phyloP scores from a whole-genome alignment of 1,140 invertebrate species.

The Drosophila nasuta region DNA sequence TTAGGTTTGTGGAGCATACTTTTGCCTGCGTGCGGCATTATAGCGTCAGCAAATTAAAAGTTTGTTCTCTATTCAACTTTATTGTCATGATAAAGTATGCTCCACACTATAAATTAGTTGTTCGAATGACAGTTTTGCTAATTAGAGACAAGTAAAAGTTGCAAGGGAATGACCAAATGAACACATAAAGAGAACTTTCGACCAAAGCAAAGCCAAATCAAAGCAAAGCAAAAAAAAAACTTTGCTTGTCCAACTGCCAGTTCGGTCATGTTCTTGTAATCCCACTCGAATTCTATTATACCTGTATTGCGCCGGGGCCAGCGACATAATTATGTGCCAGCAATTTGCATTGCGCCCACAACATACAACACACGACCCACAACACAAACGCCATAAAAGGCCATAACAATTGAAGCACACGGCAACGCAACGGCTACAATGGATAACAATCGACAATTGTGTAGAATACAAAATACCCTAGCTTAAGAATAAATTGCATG shows the following conservation, averaged over 20 bases:
- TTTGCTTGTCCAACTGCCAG: slow-evolving; percentile 18
- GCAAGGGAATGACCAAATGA: slow-evolving; percentile 27
- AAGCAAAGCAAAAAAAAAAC: slow-evolving; percentile 6
- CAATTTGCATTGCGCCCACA: slow-evolving; percentile 77
- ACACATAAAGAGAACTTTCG: slow-evolving; percentile 17
- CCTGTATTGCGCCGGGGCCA: slow-evolving; percentile 31
- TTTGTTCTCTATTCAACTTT: slow-evolving; percentile 56
- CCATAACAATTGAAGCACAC: slow-evolving; percentile 69
- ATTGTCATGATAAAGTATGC: slow-evolving; percentile 54
- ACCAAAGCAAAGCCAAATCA: slow-evolving; percentile 30
- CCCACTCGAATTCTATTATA: slow-evolving; percentile 44
- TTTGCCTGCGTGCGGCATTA: slow-evolving; percentile 55
- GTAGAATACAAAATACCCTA: slow-evolving; percentile 32
- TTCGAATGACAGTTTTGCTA: slow-evolving; percentile 57
- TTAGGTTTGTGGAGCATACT: not conserved
- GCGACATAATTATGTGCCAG: slow-evolving; percentile 79
- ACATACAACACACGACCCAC: slow-evolving; percentile 42
- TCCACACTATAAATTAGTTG: slow-evolving; percentile 70
- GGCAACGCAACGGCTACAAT: slow-evolving; percentile 15
- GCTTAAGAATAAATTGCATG: no score
- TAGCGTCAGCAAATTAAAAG: slow-evolving; percentile 73
- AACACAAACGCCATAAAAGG: slow-evolving; percentile 73
- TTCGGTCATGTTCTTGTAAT: slow-evolving; percentile 9
- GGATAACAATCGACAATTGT: not conserved
- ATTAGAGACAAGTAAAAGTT: slow-evolving; percentile 76